phyloP scores from a whole-genome alignment of 1,140 invertebrate species.

The Orussus abietinus region DNA sequence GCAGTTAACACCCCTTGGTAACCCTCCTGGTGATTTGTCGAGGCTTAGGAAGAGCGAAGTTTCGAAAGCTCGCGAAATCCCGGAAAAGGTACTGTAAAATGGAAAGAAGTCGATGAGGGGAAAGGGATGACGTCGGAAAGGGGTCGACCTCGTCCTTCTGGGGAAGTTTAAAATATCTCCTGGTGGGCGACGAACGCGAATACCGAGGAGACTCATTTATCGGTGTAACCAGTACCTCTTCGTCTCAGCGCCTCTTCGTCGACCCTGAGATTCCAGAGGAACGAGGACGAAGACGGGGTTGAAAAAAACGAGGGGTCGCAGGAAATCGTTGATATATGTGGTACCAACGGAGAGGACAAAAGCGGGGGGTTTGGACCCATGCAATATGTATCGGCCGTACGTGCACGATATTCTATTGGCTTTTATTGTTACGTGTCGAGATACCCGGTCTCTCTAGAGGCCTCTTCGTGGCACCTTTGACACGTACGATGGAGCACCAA shows the following conservation, averaged over 20 bases:
- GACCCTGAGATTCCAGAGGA: not conserved
- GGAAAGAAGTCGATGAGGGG: too few relatives aligned
- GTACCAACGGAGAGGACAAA: conserved; percentile 1
- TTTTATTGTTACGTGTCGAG: conserved; percentile 17
- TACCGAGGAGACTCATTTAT: conserved; percentile 21
- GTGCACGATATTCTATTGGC: conserved; percentile 26
- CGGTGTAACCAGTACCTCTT: conserved; percentile 11
- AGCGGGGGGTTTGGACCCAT: conserved; percentile 8
- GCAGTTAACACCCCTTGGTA: too few relatives aligned
- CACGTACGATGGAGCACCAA: too few relatives aligned
- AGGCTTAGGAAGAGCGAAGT: too few relatives aligned
- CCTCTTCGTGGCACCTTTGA: too few relatives aligned
- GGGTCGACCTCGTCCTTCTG: too few relatives aligned
- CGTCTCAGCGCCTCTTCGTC: conserved; percentile 19
- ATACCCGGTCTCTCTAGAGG: not conserved
- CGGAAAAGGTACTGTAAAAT: too few relatives aligned
- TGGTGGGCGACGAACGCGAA: too few relatives aligned
- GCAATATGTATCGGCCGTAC: conserved; percentile 25
- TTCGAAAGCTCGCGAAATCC: too few relatives aligned
- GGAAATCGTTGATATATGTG: conserved; percentile 5
- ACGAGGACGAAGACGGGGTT: conserved; percentile 8
- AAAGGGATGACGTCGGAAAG: too few relatives aligned
- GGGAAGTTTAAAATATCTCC: too few relatives aligned
- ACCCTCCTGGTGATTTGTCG: too few relatives aligned
- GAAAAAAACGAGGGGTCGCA: not conserved